Evolutionary conservation across 2,113 vertebrate genomes (phyloP), one percentile per base, ranked within the genome.

Genomic region (Uropsilus gracilis): DNA sequence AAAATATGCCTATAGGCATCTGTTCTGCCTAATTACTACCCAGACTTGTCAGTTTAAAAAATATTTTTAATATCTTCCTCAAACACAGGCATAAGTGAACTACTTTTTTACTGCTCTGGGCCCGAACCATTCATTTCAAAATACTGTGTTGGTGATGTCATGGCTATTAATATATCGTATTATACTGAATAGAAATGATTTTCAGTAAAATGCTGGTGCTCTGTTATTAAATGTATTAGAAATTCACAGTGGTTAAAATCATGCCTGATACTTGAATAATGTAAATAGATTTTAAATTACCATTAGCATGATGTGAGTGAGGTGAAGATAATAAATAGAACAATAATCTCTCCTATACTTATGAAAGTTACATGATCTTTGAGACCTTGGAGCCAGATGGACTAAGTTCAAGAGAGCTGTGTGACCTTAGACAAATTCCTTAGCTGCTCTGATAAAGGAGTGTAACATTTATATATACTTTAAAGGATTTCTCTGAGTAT

Each of bases 171-270:
- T 61, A 81, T 30, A 0, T 61, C 22, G 22, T 64, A 61, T 69
- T 48, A 94, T 2, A 71, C 13, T n/a, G 30, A 91, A 76, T 71
- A 13, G 28, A 26, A 77, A 86, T 77, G 30, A 86, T 82, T 66
- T 85, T 75, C 39, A 66, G 86, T 82, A 72, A 93, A 89, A 69
- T 93, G 26, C 5, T 44, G 7, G 44, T 89, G 34, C 32, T 46
- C 0, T 59, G 24, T 75, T 61, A 10, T 18, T 76, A 44, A 80
- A 46, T 76, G 8, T 14, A 30, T 57, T 87, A 89, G 28, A 91
- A 77, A 91, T 64, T 91, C 3, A 9, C 32, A 24, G 61, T 46
- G 2, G 1, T 77, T 77, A 17, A 85, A 82, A 86, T 89, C 32
- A 82, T 72, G 50, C 64, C 32, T 48, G 44, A 17, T 64, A 18